A percentile compares a stretch with the other conserved stretches of the same genome.
These are phyloP conservation scores for Arion vulgaris DNA, from an alignment of 1,140 invertebrate species.

Conservation along the genomic window DNA sequence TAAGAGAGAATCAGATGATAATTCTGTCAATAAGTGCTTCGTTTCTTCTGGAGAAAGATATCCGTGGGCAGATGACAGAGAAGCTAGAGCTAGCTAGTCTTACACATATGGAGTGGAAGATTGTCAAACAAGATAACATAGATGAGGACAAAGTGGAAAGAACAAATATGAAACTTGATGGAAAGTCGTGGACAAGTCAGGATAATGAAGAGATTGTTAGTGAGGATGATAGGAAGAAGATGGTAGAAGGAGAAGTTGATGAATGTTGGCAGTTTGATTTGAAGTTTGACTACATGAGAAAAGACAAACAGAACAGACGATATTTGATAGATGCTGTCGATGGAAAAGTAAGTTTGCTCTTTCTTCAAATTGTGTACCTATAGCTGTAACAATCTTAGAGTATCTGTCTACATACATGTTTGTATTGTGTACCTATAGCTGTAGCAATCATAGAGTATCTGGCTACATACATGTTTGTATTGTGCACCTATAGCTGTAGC, in stretches of 20 bases:
- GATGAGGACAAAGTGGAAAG: no score
- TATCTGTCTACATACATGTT: no score
- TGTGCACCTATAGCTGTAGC: no score
- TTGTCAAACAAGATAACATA: background rate
- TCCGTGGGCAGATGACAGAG: conserved; percentile 9
- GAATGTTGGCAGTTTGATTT: background rate
- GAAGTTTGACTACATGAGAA: conserved; percentile 35
- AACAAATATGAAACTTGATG: background rate
- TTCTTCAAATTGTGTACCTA: no score
- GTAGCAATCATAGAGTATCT: no score
- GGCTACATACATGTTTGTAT: no score
- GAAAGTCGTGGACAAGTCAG: background rate
- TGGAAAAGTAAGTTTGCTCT: conserved; percentile 6
- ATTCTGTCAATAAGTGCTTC: background rate
- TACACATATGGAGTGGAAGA: background rate
- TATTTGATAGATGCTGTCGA: background rate
- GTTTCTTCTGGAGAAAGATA: conserved; percentile 19
- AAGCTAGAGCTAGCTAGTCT: conserved; percentile 12
- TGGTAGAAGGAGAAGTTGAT: background rate
- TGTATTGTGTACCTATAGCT: no score
- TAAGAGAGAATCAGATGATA: conserved; percentile 6
- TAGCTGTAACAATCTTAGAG: no score
- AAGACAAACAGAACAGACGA: conserved; percentile 6
- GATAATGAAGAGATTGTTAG: background rate
- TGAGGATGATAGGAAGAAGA: background rate